Evolutionary conservation across 1,140 invertebrate species (phyloP), one percentile per base, ranked within the genome.

Genomic region (Uloborus diversus): DNA sequence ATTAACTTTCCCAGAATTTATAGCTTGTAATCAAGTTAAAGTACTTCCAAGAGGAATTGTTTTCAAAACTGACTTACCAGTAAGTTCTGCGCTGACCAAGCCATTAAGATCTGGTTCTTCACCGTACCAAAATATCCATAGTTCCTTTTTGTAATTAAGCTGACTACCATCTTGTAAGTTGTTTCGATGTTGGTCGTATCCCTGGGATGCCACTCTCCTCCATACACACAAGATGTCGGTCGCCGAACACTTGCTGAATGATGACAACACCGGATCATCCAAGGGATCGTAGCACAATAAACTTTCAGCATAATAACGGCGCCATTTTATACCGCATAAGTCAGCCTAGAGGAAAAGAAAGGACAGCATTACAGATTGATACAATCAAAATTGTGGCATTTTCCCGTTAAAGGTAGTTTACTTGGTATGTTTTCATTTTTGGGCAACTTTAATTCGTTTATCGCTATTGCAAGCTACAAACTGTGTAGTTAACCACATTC

Each of bases 81-180:
- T 91, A 64, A 97, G 90, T 69, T 90, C 89, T 70, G 86, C 83
- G 23, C 86, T 85, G 14, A 90, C 82, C 30, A 90, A 82, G 32
- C 85, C 85, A 27, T 85, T 83, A 28, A 90, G 82, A 87, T 96
- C 94, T 32, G 96, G 96, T 88, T 98, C 95, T 86, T 98, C 95
- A 84, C 96, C 96, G 89, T 99, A 99, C 96, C 97, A 99, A 89
- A 99, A 99, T 85, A 99, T 94, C 97, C 97, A 99, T 17, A 99
- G 90, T 88, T 99, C 96, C 89, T 98, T 99, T 62, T 81, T 83
- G 80, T 83, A 82, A 47, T 64, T 65, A 73, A 80, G 62, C 27
- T 79, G 75, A 79, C 78, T 82, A 17, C 56, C 35, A 59, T 82
- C 78, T 87, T 78, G 86, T 84, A 62, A 79, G 85, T 85, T 30